phyloP scores from a whole-genome alignment of 2,797 vertebrate species.

The Neostethus bicornis region DNA sequence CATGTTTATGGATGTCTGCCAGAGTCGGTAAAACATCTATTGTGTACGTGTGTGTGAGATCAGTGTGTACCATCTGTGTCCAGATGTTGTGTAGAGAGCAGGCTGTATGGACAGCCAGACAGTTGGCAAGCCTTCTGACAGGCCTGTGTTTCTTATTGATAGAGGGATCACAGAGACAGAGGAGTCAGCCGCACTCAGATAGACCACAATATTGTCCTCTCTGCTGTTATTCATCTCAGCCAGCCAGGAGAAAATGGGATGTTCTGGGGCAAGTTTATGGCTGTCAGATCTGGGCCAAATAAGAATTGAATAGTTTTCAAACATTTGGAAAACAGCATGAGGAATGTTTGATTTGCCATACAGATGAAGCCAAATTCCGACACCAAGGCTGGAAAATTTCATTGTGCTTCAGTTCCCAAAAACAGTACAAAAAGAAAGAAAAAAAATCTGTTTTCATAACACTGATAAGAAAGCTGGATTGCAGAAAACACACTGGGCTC shows the following conservation, averaged over 20 bases:
- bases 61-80: constrained; percentile 71
- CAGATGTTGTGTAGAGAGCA: constrained; percentile 74
- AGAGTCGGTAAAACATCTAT: constrained; percentile 43
- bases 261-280: constrained; percentile 69
- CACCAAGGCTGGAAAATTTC: constrained; percentile 49
- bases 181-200: constrained; percentile 66
- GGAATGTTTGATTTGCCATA: constrained; percentile 69
- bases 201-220: constrained; percentile 71
- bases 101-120: constrained; percentile 69
- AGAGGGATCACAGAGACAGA: constrained; percentile 77
- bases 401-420: constrained; percentile 42
- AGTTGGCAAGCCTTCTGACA: constrained; percentile 78
- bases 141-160: constrained; percentile 77
- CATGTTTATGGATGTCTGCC: constrained; percentile 44
- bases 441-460: constrained; percentile 32
- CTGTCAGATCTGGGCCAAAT: constrained; percentile 72
- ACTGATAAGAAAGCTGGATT: constrained; percentile 13
- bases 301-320: constrained; percentile 71
- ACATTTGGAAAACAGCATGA: constrained; percentile 70
- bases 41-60: constrained; percentile 33
- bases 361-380: constrained; percentile 51
- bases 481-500: neutral
- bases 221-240: constrained; percentile 68
- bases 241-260: constrained; percentile 67
- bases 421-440: constrained; percentile 2